These are phyloP conservation scores for Arctocebus calabarensis DNA, from an alignment of 2,797 vertebrate genomes.

Conservation along the genomic window DNA sequence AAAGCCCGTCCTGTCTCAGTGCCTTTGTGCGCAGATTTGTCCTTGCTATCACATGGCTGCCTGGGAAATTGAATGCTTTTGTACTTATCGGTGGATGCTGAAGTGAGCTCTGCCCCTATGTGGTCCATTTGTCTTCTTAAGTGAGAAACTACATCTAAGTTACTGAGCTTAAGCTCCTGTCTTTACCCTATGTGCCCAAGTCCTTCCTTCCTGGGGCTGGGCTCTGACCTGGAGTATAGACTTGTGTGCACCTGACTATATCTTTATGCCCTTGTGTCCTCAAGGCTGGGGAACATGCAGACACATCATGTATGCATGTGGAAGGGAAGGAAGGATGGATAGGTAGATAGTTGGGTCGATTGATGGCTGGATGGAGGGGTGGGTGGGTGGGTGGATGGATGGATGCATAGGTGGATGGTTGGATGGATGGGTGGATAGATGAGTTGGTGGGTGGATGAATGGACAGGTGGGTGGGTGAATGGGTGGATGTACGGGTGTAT, in stretches of 20 bases:
- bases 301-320: too few species aligned
- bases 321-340: not conserved
- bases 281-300: not conserved
- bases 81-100: not conserved
- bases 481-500: too few species aligned
- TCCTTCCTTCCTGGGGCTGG: not conserved
- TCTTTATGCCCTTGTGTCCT: not conserved
- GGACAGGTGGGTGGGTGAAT: not conserved
- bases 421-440: not conserved
- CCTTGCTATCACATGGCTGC: not conserved
- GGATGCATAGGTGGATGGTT: too few species aligned
- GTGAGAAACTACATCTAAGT: not conserved
- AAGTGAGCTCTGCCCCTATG: not conserved
- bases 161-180: not conserved
- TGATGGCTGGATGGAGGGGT: not conserved
- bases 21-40: not conserved
- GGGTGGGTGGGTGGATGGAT: too few species aligned
- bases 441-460: fast-evolving
- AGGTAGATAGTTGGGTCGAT: not conserved
- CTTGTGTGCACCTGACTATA: fast-evolving
- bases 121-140: not conserved
- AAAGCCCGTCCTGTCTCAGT: not conserved
- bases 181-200: too few species aligned
- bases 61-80: not conserved
- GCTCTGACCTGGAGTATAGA: not conserved